These are phyloP conservation scores for Pocillopora meandrina DNA, from an alignment of 92 coral and sea anemone genomes.

Conservation along the genomic window DNA sequence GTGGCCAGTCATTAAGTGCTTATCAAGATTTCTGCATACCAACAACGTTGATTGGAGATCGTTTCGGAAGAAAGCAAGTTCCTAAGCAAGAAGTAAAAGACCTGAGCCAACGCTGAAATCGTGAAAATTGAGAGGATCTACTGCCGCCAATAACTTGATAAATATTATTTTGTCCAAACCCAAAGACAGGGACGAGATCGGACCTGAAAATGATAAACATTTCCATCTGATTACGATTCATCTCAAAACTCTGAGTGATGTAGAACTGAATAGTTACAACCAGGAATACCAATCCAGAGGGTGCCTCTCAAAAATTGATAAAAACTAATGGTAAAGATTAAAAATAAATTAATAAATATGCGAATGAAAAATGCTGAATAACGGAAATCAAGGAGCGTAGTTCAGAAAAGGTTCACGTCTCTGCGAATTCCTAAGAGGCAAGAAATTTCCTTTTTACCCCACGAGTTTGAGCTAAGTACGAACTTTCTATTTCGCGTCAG, in stretches of 20 bases:
- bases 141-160: slow-evolving; percentile 39
- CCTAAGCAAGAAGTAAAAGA: slow-evolving; percentile 50
- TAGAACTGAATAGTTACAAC: background rate
- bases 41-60: slow-evolving; percentile 68
- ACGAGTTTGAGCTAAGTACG: too few species aligned
- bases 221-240: background rate
- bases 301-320: too few species aligned
- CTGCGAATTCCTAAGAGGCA: too few species aligned
- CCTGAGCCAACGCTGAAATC: slow-evolving; percentile 36
- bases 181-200: slow-evolving; percentile 76
- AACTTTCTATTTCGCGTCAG: too few species aligned
- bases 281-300: background rate
- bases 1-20: background rate
- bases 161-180: slow-evolving; percentile 74
- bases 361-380: too few species aligned
- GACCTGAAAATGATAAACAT: slow-evolving; percentile 27
- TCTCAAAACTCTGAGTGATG: background rate
- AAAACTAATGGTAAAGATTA: too few species aligned
- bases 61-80: slow-evolving; percentile 49
- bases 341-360: too few species aligned
- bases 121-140: slow-evolving; percentile 44
- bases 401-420: too few species aligned
- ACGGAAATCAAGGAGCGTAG: too few species aligned
- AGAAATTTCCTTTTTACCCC: too few species aligned
- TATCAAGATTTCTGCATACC: slow-evolving; percentile 34